A percentile compares a stretch with the other conserved stretches of the same genome.
phyloP scores from a whole-genome alignment of 2,113 vertebrate genomes.

The Alouatta palliata region DNA sequence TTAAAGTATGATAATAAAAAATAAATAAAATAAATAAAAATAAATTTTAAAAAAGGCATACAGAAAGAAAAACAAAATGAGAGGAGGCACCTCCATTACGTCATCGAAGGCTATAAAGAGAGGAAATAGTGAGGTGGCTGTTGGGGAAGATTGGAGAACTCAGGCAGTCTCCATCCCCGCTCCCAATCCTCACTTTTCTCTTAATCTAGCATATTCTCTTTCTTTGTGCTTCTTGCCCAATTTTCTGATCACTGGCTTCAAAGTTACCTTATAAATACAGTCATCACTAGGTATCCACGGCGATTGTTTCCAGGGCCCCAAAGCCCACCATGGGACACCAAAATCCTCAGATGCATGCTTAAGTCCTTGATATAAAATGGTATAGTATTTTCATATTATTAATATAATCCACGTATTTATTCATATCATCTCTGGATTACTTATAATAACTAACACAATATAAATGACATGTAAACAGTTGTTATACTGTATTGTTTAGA shows the following conservation, averaged over 20 bases:
- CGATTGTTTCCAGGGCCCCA: background rate
- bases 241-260: conserved; percentile 37
- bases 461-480: background rate
- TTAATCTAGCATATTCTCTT: background rate
- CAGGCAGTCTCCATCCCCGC: background rate
- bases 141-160: background rate
- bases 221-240: conserved; percentile 8
- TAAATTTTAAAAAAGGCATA: too few relatives aligned
- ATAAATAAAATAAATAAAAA: too few relatives aligned
- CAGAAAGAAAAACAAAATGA: background rate
- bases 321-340: background rate
- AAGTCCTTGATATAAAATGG: background rate
- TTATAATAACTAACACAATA: background rate
- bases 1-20: too few relatives aligned
- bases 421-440: background rate
- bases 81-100: too few relatives aligned
- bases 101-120: background rate
- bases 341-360: background rate
- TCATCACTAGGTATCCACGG: background rate
- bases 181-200: background rate
- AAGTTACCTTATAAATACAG: conserved; percentile 27
- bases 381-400: background rate
- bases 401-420: background rate
- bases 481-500: background rate
- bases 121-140: background rate